Percentiles rank a stretch among this genome's conserved stretches.
phyloP scores from a whole-genome alignment of 37 sponge, comb jelly and placozoan genomes.

The Bolinopsis microptera region DNA sequence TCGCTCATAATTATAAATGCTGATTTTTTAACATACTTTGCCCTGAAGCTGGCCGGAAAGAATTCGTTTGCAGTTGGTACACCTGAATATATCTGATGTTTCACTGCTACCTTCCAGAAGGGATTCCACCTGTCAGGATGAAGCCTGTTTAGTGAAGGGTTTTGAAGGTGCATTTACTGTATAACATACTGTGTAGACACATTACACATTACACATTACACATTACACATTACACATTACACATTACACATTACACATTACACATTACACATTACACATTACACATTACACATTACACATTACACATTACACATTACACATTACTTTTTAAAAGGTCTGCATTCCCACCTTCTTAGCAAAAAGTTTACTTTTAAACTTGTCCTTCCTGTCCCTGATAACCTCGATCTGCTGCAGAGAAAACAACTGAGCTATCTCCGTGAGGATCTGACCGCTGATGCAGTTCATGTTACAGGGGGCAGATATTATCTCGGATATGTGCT shows the following conservation, averaged over 20 bases:
- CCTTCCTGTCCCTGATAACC: slow-evolving; percentile 74
- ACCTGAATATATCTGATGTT: slow-evolving; percentile 16
- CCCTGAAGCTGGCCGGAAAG: slow-evolving; percentile 36
- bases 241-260: too few species aligned
- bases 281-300: too few species aligned
- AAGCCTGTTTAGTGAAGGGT: too few species aligned
- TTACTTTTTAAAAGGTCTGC: too few species aligned
- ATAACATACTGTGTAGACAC: too few species aligned
- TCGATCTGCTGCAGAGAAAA: slow-evolving; percentile 80
- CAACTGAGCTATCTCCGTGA: slow-evolving; percentile 73
- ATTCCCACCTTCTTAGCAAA: slow-evolving; percentile 45
- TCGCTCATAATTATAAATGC: too few species aligned
- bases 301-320: too few species aligned
- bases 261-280: too few species aligned
- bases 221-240: too few species aligned
- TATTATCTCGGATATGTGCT: slow-evolving; percentile 76
- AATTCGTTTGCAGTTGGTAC: slow-evolving; percentile 39
- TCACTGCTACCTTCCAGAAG: background rate
- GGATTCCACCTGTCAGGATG: slow-evolving; percentile 12
- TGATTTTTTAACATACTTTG: slow-evolving; percentile 42
- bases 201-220: too few species aligned
- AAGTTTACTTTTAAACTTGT: slow-evolving; percentile 77
- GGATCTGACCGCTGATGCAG: slow-evolving; percentile 71
- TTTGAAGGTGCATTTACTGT: too few species aligned
- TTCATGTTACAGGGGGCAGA: slow-evolving; percentile 77